Conservation (phyloP, 2,888 invertebrate genomes). For the Drosophila affinis region DNA sequence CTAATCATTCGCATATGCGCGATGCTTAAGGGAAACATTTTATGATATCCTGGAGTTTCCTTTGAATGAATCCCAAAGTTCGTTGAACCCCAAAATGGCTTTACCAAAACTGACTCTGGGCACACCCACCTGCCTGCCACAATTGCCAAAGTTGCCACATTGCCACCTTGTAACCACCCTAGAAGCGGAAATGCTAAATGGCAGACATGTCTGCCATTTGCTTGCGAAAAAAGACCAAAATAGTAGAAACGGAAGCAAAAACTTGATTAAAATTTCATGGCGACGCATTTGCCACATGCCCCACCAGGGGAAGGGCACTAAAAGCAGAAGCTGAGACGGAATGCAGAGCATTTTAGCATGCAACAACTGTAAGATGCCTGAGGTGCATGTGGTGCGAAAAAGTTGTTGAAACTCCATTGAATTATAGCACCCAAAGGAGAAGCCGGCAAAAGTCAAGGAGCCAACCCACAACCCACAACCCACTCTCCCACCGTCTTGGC, state of each 20-base stretch:
- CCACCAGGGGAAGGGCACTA: conserved; percentile 25
- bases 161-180: conserved; percentile 7
- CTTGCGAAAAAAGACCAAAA: conserved; percentile 35
- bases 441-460: conserved; percentile 10
- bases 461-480: conserved; percentile 26
- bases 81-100: background rate
- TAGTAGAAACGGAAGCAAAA: conserved; percentile 58
- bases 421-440: conserved; percentile 47
- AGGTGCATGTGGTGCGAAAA: conserved; percentile 41
- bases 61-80: background rate
- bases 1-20: background rate
- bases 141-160: background rate
- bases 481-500: conserved; percentile 18
- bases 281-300: conserved; percentile 62
- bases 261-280: conserved; percentile 77
- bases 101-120: background rate
- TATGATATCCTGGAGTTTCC: background rate
- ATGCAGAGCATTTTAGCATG: conserved; percentile 8
- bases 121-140: background rate
- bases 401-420: conserved; percentile 65
- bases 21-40: too few species aligned
- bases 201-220: conserved; percentile 74
- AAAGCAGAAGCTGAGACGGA: conserved; percentile 13
- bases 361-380: conserved; percentile 19
- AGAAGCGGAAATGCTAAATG: conserved; percentile 62